Evolutionary conservation across 1,140 invertebrate genomes (phyloP).

Genomic region (Aplysia californica): DNA sequence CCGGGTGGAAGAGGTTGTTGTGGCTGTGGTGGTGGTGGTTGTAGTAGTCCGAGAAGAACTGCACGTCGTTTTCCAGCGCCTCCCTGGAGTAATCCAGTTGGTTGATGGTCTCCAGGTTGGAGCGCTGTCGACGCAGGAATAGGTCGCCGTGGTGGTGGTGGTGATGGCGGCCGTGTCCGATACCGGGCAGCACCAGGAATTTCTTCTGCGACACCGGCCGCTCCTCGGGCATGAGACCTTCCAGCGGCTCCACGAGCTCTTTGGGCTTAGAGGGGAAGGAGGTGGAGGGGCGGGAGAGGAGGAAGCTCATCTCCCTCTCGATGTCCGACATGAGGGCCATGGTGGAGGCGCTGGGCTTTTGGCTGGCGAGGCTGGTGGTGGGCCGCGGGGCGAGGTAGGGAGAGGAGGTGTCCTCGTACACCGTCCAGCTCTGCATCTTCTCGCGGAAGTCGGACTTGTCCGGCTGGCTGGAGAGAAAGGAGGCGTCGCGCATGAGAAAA

Average conservation of each 20-base stretch:
- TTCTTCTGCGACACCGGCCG: conserved; percentile 41
- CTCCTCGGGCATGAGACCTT: conserved; percentile 29
- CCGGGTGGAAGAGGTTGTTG: neutral
- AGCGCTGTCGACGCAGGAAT: conserved; percentile 11
- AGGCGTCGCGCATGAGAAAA: conserved; percentile 7
- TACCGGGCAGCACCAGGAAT: conserved; percentile 50
- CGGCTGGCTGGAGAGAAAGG: neutral
- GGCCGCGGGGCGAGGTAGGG: neutral
- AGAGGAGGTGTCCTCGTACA: neutral
- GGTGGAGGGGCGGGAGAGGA: neutral
- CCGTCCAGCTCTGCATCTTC: conserved; percentile 11
- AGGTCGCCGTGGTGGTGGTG: neutral
- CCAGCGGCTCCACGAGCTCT: conserved; percentile 42
- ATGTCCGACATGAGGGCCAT: neutral
- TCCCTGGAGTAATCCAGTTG: conserved; percentile 53
- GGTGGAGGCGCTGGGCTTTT: neutral
- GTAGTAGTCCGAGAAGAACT: conserved; percentile 53
- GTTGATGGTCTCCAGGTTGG: conserved; percentile 30
- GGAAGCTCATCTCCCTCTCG: conserved; percentile 1
- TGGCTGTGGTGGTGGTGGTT: conserved; percentile 32
- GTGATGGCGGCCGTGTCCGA: conserved; percentile 26
- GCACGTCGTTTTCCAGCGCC: conserved; percentile 47
- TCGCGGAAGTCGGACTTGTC: conserved; percentile 16
- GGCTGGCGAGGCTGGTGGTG: conserved; percentile 1
- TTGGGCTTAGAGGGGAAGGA: conserved; percentile 28